Conservation (phyloP, 23 tunicate genomes). For the Corella eumyota region DNA sequence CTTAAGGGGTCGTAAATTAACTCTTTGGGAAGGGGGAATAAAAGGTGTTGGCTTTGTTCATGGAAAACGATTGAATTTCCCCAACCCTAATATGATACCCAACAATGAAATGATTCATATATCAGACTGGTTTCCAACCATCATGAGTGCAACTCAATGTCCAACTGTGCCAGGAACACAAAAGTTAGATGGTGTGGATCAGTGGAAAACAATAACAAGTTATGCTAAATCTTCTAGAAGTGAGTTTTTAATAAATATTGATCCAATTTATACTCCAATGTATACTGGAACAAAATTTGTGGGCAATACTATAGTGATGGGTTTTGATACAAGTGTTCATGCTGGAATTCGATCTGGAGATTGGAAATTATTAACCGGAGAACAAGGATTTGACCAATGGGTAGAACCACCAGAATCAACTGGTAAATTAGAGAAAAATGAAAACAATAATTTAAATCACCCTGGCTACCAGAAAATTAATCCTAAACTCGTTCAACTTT, state of each 20-base stretch:
- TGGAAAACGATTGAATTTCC: constrained; percentile 52
- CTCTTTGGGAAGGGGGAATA: constrained; percentile 91
- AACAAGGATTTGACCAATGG: constrained; percentile 64
- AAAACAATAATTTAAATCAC: constrained; percentile 3
- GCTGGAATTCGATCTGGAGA: constrained; percentile 73
- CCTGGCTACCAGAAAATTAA: constrained; percentile 11
- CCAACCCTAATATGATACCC: constrained; percentile 17
- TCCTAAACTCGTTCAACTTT: constrained; percentile 34
- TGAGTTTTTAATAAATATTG: constrained; percentile 73
- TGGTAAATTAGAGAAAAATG: neutral
- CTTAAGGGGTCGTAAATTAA: constrained; percentile 63
- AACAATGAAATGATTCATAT: constrained; percentile 63
- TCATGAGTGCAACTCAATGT: constrained; percentile 53
- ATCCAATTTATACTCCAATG: constrained; percentile 30
- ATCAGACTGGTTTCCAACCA: constrained; percentile 92
- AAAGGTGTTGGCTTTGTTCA: constrained; percentile 80
- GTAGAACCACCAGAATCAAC: constrained; percentile 59
- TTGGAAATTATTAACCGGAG: constrained; percentile 87
- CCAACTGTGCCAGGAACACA: constrained; percentile 45
- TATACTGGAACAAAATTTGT: neutral
- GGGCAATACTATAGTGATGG: constrained; percentile 3
- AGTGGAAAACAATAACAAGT: constrained; percentile 48
- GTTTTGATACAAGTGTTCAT: constrained; percentile 55
- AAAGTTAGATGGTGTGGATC: constrained; percentile 70
- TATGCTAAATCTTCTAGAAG: constrained; percentile 24